phyloP scores from a whole-genome alignment of 2,797 vertebrate genomes.

The Esox lucius region DNA sequence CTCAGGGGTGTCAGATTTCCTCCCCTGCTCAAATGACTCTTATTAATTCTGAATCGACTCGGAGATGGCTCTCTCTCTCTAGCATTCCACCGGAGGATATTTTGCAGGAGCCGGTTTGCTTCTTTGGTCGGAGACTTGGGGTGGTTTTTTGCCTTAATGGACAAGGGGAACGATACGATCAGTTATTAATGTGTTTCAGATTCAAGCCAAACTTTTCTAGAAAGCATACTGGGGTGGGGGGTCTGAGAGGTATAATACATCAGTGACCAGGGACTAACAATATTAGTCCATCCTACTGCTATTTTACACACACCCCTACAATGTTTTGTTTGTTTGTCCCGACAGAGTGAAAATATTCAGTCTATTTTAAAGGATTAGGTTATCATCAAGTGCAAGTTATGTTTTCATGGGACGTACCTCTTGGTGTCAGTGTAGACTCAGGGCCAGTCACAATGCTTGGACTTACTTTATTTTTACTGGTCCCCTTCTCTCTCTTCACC shows the following conservation, averaged over 20 bases:
- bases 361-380: background rate
- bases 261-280: background rate
- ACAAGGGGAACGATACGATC: background rate
- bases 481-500: background rate
- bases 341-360: background rate
- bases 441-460: background rate
- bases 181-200: background rate
- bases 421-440: constrained; percentile 46
- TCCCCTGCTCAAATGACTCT: constrained; percentile 39
- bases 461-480: background rate
- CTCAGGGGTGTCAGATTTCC: constrained; percentile 35
- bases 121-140: background rate
- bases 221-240: background rate
- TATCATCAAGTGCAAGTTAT: background rate
- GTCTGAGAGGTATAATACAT: background rate
- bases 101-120: background rate
- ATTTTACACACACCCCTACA: background rate
- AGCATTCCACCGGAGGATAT: background rate
- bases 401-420: constrained; percentile 38
- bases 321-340: background rate
- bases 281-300: background rate
- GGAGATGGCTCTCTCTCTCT: constrained; percentile 23
- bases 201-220: background rate
- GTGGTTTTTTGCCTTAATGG: background rate
- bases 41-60: constrained; percentile 64